A percentile compares a stretch with the other conserved stretches of the same genome.
Conservation (phyloP, 2,888 invertebrate genomes). For the Electrophaes corylata region DNA sequence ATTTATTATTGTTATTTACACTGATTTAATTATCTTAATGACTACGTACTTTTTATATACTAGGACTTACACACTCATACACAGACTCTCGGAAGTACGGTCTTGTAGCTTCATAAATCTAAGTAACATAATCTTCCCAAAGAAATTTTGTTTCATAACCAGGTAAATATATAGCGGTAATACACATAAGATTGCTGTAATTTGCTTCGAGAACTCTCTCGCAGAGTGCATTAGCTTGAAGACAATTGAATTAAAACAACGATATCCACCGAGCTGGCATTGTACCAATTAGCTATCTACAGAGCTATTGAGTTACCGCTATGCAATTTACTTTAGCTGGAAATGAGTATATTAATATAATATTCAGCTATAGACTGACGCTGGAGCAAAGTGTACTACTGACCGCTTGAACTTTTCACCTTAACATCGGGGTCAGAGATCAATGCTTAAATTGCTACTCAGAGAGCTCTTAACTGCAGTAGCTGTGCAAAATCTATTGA, state of each 20-base stretch:
- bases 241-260: constrained; percentile 73
- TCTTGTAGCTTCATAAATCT: too few relatives aligned
- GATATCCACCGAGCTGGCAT: constrained; percentile 70
- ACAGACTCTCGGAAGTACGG: too few relatives aligned
- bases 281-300: constrained; percentile 71
- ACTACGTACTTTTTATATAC: too few relatives aligned
- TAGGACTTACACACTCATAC: too few relatives aligned
- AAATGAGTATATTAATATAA: constrained; percentile 70
- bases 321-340: constrained; percentile 69
- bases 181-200: constrained; percentile 53
- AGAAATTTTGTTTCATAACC: constrained; percentile 22
- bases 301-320: constrained; percentile 60
- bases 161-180: constrained; percentile 31
- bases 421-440: constrained; percentile 26
- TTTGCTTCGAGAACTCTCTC: constrained; percentile 47
- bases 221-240: constrained; percentile 63
- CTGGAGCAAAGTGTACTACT: constrained; percentile 28
- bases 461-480: constrained; percentile 16
- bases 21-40: too few relatives aligned
- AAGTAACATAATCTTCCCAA: not conserved
- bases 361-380: constrained; percentile 46
- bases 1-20: too few relatives aligned
- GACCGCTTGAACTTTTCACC: constrained; percentile 30
- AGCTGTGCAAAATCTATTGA: constrained; percentile 7
- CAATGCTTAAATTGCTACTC: constrained; percentile 20